Percentiles rank a stretch among this genome's conserved stretches.
These are phyloP conservation scores for Trypoxylus dichotomus DNA, from an alignment of 1,140 invertebrate genomes.

Conservation along the genomic window DNA sequence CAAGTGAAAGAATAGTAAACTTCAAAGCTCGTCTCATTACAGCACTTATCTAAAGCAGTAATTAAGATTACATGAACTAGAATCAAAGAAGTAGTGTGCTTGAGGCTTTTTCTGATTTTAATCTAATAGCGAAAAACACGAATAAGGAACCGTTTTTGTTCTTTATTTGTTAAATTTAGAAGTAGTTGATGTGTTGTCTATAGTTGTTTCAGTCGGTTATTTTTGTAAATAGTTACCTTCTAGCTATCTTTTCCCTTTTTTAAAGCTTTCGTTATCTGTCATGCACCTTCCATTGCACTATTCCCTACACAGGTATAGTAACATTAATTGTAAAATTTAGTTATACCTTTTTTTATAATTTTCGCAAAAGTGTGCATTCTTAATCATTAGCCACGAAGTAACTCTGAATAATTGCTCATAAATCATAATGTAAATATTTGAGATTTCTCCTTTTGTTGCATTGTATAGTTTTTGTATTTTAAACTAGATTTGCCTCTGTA, in stretches of 20 bases:
- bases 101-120: neutral
- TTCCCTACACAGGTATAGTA: neutral
- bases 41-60: slow-evolving; percentile 72
- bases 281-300: neutral
- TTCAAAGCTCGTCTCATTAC: slow-evolving; percentile 87
- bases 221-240: neutral
- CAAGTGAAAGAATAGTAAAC: slow-evolving; percentile 85
- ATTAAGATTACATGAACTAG: neutral
- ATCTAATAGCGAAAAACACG: neutral
- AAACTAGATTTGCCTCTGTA: neutral
- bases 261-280: neutral
- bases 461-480: slow-evolving; percentile 12
- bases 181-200: neutral
- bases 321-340: neutral
- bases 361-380: neutral
- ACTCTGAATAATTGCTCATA: slow-evolving; percentile 27
- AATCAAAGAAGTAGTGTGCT: slow-evolving; percentile 15
- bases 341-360: neutral
- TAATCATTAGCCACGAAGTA: neutral
- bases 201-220: neutral
- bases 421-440: neutral
- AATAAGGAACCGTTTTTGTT: neutral
- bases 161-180: neutral
- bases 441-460: neutral
- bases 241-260: neutral